Evolutionary conservation across 1,140 invertebrate genomes (phyloP).

Genomic region (Lepidurus packardi): DNA sequence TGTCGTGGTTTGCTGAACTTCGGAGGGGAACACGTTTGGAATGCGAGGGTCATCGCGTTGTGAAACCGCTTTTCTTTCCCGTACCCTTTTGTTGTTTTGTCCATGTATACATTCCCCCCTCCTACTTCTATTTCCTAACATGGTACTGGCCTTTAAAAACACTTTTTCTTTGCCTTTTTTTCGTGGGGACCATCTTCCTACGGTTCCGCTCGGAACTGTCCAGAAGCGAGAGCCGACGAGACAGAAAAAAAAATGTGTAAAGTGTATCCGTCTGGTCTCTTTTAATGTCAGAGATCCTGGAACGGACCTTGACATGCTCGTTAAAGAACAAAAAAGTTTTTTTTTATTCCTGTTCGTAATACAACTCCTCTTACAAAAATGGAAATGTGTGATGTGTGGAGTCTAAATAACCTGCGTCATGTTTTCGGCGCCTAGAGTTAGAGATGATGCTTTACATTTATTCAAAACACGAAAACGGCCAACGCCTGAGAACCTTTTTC

Average conservation of each 20-base stretch:
- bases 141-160: background rate
- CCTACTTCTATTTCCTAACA: background rate
- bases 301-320: background rate
- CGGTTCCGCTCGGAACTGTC: background rate
- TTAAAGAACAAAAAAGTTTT: no score
- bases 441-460: background rate
- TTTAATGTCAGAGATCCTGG: background rate
- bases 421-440: background rate
- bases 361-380: constrained; percentile 9
- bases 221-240: background rate
- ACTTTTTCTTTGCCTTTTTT: background rate
- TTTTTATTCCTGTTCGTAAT: background rate
- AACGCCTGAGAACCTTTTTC: background rate
- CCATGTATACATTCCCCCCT: background rate
- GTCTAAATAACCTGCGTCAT: background rate
- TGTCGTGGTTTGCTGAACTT: background rate
- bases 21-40: background rate
- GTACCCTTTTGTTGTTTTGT: background rate
- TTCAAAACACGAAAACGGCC: background rate
- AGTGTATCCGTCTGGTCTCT: background rate
- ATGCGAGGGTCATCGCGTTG: background rate
- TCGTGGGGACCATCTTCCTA: background rate
- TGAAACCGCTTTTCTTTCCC: background rate
- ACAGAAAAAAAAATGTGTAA: background rate
- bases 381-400: background rate